Evolutionary conservation across 2,888 invertebrate genomes (phyloP), one percentile per base, ranked within the genome.

Genomic region (Trissolcus japonicus): DNA sequence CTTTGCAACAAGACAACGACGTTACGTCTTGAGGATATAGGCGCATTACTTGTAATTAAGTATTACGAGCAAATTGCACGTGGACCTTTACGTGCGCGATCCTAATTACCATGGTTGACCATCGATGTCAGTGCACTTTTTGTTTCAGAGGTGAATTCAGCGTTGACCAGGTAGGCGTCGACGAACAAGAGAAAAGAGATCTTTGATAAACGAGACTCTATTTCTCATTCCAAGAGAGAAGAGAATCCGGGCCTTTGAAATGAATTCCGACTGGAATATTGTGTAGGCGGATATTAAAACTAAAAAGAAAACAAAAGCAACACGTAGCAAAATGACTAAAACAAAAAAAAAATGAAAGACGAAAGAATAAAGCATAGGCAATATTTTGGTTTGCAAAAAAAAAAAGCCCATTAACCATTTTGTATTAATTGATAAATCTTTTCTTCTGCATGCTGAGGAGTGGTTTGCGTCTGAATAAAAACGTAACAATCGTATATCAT

Each of bases 201-300:
- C 80, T 81, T 86, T 87, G 87, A 88, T 88, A 87, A 87, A 87
- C 84, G 87, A 86, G 84, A 82, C 82, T 81, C 80, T 83, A 84
- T 86, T 85, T 84, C 84, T 86, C 85, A 84, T 85, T 84, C 83
- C 80, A 81, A 82, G 82, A 25, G 25, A 25, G 25, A 83, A 82
- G 83, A 82, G 81, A 82, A 84, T 82, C 82, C 79, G 73, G 67
- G 54, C 72, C 78, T 81, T 82, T 78, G 80, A 85, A 86, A 86
- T 84, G 82, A 84, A 85, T 83, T 82, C 85, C 82, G 69, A 71
- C 77, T 81, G 74, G 78, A 81, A 80, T 79, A 80, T 81, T 80
- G 81, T 80, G 84, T 86, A 83, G 86, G 85, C 85, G 86, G 83
- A 82, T 83, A 82, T 74, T 73, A 61, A 71, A 74, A 62, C 13